Evolutionary conservation across 2,888 invertebrate species (phyloP).

Genomic region (Temnothorax ravouxi): DNA sequence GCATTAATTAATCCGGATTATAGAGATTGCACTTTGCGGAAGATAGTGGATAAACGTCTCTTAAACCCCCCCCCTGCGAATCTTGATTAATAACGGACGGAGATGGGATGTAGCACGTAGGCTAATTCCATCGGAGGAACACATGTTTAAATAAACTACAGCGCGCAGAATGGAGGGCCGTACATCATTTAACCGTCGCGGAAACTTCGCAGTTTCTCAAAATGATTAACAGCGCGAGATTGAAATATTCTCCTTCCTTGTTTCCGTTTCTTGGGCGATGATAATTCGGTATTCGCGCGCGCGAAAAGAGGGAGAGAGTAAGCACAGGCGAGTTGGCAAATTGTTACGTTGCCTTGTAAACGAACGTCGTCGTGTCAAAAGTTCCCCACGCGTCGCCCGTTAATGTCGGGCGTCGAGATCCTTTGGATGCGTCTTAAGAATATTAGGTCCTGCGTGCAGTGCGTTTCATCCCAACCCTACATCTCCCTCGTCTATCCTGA

Average conservation of each 20-base stretch:
- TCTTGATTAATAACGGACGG: constrained; percentile 54
- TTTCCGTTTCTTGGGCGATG: not conserved
- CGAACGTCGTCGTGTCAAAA: constrained; percentile 32
- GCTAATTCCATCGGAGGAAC: constrained; percentile 45
- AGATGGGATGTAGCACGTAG: constrained; percentile 18
- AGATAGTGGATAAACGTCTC: constrained; percentile 46
- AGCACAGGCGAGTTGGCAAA: constrained; percentile 17
- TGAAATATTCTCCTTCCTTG: constrained; percentile 23
- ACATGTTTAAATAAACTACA: constrained; percentile 44
- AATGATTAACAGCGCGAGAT: constrained; percentile 42
- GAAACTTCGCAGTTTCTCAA: constrained; percentile 27
- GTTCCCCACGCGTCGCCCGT: constrained; percentile 16
- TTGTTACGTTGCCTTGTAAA: constrained; percentile 17
- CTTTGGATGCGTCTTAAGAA: constrained; percentile 56
- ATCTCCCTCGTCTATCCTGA: not conserved
- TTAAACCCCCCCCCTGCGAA: constrained; percentile 15
- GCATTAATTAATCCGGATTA: constrained; percentile 55
- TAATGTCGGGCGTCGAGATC: constrained; percentile 27
- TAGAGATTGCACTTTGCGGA: constrained; percentile 35
- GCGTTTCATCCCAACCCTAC: not conserved
- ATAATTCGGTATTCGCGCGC: constrained; percentile 14
- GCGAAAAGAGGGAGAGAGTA: not conserved
- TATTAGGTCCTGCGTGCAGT: constrained; percentile 4
- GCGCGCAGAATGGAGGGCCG: not conserved
- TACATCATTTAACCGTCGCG: constrained; percentile 34